Evolutionary conservation across 1,140 invertebrate genomes (phyloP), one percentile per base, ranked within the genome.

Genomic region (Drosophila subobscura): DNA sequence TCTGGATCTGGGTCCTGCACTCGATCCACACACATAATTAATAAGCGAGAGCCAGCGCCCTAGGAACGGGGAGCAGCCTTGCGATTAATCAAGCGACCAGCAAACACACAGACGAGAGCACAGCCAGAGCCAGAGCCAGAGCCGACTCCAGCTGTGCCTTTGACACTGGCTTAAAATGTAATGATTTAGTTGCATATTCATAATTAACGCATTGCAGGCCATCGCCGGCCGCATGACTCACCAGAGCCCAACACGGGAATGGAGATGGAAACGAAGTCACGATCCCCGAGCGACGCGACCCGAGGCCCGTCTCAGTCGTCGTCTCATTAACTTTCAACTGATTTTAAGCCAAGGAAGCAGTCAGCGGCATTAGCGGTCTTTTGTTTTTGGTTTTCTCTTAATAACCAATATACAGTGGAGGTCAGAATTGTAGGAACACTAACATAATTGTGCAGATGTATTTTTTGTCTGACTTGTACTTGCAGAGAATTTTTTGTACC

Each of bases 131-230:
- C 23, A 41, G 52, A 54, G 37, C 52, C 40, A 44, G 53, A 44
- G 33, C 41, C 29, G 63, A 58, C 75, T 89, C 83, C 84, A 72
- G 83, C 83, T 88, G 83, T 49, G 83, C 50, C 42, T 88, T 88
- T 88, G 83, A 88, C 83, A 88, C 65, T 84, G 78, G 52, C 84
- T 89, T 72, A 76, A 89, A 88, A 89, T 88, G 83, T 88, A 88
- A 88, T 88, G 83, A 88, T 88, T 88, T 88, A 88, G 83, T 77
- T 88, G 84, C 79, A 88, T 81, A 79, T 88, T 76, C 75, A 89
- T 88, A 88, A 88, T 88, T 88, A 88, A 79, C 72, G 33, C 63
- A 75, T 66, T 59, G 67, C 61, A 53, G 5, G 25, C 25, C 25
- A 25, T 0, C 5, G 25, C 25, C 25, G 77, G 80, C 66, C 42